Evolutionary conservation across 2,797 vertebrate species (phyloP), one percentile per base, ranked within the genome.

Genomic region (Trachops cirrhosus): DNA sequence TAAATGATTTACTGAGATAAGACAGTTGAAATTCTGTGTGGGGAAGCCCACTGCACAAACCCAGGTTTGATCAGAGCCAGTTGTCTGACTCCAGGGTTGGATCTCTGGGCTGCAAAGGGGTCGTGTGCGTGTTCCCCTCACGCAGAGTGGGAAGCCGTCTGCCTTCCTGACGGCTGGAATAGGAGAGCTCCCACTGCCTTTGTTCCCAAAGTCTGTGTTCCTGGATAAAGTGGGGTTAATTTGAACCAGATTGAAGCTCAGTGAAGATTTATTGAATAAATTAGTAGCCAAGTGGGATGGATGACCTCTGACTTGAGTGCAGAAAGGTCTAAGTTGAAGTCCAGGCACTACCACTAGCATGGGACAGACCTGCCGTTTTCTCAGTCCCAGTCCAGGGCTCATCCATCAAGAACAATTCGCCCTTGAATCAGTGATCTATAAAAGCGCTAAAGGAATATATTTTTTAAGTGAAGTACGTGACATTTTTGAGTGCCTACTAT

Each of bases 241-340:
- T n/a, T 75, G 50, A 94, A 54, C 26, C 37, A 74, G 29, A 77
- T 0, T 44, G 54, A 86, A 85, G 18, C 44, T 88, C 12, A 19
- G 44, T 68, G 87, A 77, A 67, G 90, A 86, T 75, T 89, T 86
- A 70, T 19, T 74, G 44, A 86, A 44, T 89, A 67, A 94, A 34
- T 6, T 18, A 86, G 18, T n/a, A 52, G 52, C 24, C 59, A 39
- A 62, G 3, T 48, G 32, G 22, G 6, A 26, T 62, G 41, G 4
- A 46, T 79, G 54, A 32, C 32, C 24, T 88, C 46, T 46, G 41
- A 96, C 54, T 19, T 19, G 67, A 75, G 1, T 18, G 37, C 77
- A 75, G 29, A 67, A 82, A 62, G 6, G 7, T 85, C n/a, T 84
- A 39, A 52, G 7, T 86, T 89, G 54, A 83, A 67, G 6, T 96